These are phyloP conservation scores for Netelia inedita DNA, from an alignment of 2,888 invertebrate species.

Conservation along the genomic window DNA sequence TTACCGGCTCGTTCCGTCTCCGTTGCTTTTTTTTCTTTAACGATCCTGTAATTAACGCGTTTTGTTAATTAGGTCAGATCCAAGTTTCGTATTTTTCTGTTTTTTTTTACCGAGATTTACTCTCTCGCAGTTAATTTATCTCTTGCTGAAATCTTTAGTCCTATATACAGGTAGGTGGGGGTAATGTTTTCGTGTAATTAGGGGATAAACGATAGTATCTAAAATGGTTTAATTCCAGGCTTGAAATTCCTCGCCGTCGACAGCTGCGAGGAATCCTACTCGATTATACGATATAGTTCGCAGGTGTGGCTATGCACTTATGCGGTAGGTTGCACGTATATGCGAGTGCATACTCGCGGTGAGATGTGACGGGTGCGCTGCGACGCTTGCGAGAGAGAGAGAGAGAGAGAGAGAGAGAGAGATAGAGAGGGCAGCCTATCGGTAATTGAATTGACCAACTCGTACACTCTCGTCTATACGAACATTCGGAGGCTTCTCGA, in stretches of 20 bases:
- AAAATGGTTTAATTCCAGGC: conserved; percentile 9
- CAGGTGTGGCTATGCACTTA: conserved; percentile 27
- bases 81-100: background rate
- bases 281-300: conserved; percentile 11
- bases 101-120: no score
- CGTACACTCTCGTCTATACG: conserved; percentile 38
- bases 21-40: background rate
- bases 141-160: background rate
- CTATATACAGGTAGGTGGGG: background rate
- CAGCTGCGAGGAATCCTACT: conserved; percentile 18
- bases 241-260: conserved; percentile 5
- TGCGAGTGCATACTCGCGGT: no score
- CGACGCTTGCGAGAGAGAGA: conserved; percentile 29
- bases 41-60: background rate
- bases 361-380: conserved; percentile 34
- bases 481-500: conserved; percentile 49
- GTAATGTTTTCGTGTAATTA: background rate
- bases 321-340: background rate
- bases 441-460: conserved; percentile 61
- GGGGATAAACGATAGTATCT: background rate
- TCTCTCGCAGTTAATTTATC: background rate
- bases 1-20: background rate
- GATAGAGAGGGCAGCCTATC: conserved; percentile 3
- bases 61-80: background rate
- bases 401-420: background rate